Evolutionary conservation across 2,888 invertebrate species (phyloP).

Genomic region (Drosophila emarginata): DNA sequence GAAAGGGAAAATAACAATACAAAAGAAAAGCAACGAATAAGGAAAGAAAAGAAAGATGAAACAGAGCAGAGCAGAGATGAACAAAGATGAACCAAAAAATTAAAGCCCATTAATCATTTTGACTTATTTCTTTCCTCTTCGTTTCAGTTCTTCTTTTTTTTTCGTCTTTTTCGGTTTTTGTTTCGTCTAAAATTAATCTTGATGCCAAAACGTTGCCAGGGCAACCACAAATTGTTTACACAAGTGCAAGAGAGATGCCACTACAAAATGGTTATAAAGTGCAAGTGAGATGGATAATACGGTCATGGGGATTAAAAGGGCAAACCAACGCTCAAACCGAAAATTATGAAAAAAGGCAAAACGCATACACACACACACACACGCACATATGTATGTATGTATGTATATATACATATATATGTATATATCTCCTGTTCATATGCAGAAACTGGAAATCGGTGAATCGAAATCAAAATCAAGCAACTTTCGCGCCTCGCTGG

Average conservation of each 20-base stretch:
- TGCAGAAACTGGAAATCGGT: constrained; percentile 27
- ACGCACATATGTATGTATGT: constrained; percentile 5
- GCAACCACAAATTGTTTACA: constrained; percentile 50
- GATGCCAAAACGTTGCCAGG: constrained; percentile 74
- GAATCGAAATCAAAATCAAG: constrained; percentile 35
- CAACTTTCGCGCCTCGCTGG: constrained; percentile 8
- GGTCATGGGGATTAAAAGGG: constrained; percentile 66
- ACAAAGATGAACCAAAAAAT: constrained; percentile 67
- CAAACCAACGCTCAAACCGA: constrained; percentile 37
- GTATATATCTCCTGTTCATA: not conserved
- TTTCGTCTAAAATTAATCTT: constrained; percentile 80
- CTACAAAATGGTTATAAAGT: constrained; percentile 17
- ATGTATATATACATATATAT: constrained; percentile 20
- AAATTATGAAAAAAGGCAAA: constrained; percentile 63
- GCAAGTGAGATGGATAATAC: constrained; percentile 33
- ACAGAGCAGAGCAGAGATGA: constrained; percentile 36
- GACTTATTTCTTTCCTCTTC: constrained; percentile 80
- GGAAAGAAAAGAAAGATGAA: constrained; percentile 19
- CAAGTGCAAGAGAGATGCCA: constrained; percentile 20
- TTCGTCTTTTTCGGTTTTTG: constrained; percentile 29
- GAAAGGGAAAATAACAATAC: constrained; percentile 16
- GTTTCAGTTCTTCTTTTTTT: constrained; percentile 24
- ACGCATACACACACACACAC: constrained; percentile 24
- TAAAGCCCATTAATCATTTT: constrained; percentile 81
- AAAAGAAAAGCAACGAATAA: constrained; percentile 22